Base-by-base conservation (phyloP, 2,888 invertebrate genomes). In the Odontocerum albicorne region DNA sequence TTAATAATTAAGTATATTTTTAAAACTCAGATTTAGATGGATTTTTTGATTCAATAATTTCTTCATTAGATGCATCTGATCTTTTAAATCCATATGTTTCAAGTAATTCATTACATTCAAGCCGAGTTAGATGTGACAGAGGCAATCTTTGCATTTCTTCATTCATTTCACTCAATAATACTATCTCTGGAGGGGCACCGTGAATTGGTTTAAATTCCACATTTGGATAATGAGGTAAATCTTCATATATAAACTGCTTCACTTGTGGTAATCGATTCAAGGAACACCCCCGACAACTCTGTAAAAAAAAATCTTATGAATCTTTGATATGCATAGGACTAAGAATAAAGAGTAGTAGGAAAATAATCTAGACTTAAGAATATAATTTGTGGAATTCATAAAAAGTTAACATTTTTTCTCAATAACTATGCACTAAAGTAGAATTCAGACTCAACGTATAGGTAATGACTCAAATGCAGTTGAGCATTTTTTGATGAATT, bases 281-380 rank as follows among this genome's bases (percentile, higher is more conserved):
- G 2, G 81, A 80, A 66, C 87, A 87, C 39, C 87, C 86, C 63
- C 82, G 75, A 68, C 87, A 88, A 64, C 83, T 86, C 87, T 88
- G 70, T 52, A 72, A 71, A 42, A 60, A 57, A 60, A 32, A 33
- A 54, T 47, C 8, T 17, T 27, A 7, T 27, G 4, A 7, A 27
- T 27, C 10, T 7, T 7, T 7, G 10, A 27, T 27, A 7, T 27
- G 27, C 27, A 27, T 27, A 27, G 6, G 10, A 35, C 6, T 12
- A 35, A n/a, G n/a, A n/a, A n/a, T n/a, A n/a, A n/a, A n/a, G n/a
- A n/a, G n/a, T n/a, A n/a, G n/a, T n/a, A n/a, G n/a, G 4, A 27
- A 4, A 27, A 27, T 27, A 7, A 8, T 27, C 8, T 7, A 27
- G 4, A 27, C 27, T 27, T 27, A 4, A 27, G 4, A 27, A 27